Evolutionary conservation across 2,888 invertebrate genomes (phyloP), one percentile per base, ranked within the genome.

Genomic region (Cataglyphis altisquamis): DNA sequence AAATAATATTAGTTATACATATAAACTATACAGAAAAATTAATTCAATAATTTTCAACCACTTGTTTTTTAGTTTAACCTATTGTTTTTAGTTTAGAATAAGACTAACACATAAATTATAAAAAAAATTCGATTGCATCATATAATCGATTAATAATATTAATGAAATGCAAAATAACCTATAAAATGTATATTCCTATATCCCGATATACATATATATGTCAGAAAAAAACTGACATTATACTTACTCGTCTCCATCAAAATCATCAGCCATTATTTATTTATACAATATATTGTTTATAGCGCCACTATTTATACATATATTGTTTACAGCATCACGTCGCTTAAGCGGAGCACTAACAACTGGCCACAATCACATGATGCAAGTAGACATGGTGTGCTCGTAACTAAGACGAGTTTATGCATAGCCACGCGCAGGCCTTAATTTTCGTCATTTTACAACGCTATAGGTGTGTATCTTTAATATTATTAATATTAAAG

Each of bases 231-330:
- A 25, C 5, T 39, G 29, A n/a, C 1, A 21, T 52, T 85, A 96
- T 52, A 52, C 97, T 95, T 95, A 97, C 96, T 97, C 97, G 90
- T 98, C 98, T 52, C 96, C 97, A 92, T 98, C 98, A 91, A 97
- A 98, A 94, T 98, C 98, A 90, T 98, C 98, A 88, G 98, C 98
- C 98, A 98, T 98, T 82, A 75, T 88, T 86, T 48, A 81, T 91
- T 77, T 67, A 57, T 12, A 12, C 12, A 45, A 12, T 41, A 3
- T 41, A 41, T 41, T 41, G 9, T 41, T 41, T 41, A 25, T 25
- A 25, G 25, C 25, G 6, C 6, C 32, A 32, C 32, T 25, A 25
- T 25, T 25, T 25, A 25, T 25, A 32, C 6, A 32, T 32, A 32
- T 4, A 32, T 4, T 32, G 6, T 4, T 32, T 25, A 25, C 1